Evolutionary conservation across 2,888 invertebrate genomes (phyloP).

Genomic region (Gibbula magus): DNA sequence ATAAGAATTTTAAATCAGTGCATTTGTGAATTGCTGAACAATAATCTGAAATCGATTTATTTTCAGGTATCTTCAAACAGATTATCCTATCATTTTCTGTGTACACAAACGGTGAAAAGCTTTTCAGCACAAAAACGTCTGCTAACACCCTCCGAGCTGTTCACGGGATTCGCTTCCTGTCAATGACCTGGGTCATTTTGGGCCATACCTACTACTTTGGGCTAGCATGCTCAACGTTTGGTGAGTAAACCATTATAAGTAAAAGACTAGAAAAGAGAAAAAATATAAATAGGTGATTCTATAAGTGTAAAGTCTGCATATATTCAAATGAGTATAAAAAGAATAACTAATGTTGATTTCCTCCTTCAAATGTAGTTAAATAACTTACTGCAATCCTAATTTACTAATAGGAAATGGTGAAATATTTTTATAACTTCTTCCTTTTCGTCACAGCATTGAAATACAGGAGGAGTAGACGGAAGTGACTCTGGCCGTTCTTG

Average conservation of each 20-base stretch:
- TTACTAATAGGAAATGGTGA: too few species aligned
- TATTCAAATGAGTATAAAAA: too few species aligned
- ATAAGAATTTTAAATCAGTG: not conserved
- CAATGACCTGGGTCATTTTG: conserved; percentile 50
- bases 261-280: too few species aligned
- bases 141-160: conserved; percentile 81
- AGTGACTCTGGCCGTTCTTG: too few species aligned
- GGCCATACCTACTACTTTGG: conserved; percentile 42
- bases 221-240: not conserved
- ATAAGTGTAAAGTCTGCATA: too few species aligned
- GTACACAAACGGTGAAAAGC: conserved; percentile 80
- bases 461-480: too few species aligned
- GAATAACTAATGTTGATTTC: too few species aligned
- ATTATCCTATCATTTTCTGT: conserved; percentile 81
- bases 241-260: not conserved
- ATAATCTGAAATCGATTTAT: not conserved
- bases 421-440: too few species aligned
- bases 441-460: too few species aligned
- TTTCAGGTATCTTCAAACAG: conserved; percentile 41
- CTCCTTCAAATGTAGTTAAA: too few species aligned
- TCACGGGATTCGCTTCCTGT: conserved; percentile 80
- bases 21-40: not conserved
- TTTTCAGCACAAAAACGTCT: conserved; percentile 77
- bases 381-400: too few species aligned
- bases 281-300: too few species aligned